These are phyloP conservation scores for Nyctibius bracteatus DNA, from an alignment of 2,113 vertebrate genomes.

Conservation along the genomic window DNA sequence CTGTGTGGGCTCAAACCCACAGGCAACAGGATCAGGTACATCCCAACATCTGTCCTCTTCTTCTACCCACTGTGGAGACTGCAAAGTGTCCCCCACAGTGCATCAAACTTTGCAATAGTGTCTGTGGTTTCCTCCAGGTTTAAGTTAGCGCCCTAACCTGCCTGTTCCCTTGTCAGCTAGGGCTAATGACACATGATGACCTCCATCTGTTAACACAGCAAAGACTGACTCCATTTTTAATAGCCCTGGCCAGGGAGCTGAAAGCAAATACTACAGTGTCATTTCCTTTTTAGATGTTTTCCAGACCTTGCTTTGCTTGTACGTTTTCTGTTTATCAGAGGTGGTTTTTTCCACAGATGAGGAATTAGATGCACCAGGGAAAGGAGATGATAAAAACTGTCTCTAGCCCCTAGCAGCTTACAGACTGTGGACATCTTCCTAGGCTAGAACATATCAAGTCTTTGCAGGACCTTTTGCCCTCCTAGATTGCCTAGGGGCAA, in stretches of 20 bases:
- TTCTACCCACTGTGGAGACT: not conserved
- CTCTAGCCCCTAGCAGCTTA: not conserved
- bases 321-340: not conserved
- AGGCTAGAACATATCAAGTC: not conserved
- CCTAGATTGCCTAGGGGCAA: not conserved
- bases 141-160: not conserved
- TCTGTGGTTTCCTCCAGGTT: not conserved
- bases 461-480: not conserved
- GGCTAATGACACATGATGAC: not conserved
- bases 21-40: slow-evolving; percentile 67
- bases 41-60: not conserved
- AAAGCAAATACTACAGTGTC: not conserved
- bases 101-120: not conserved
- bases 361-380: not conserved
- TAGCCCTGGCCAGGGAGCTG: not conserved
- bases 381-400: not conserved
- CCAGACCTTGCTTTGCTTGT: not conserved
- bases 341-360: not conserved
- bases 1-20: slow-evolving; percentile 76
- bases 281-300: not conserved
- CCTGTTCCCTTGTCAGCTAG: not conserved
- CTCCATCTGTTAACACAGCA: not conserved
- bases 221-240: not conserved
- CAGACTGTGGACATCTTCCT: not conserved
- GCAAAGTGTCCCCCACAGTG: not conserved